Base-by-base conservation (phyloP, 1,140 invertebrate genomes). In the Trichogramma pretiosum region DNA sequence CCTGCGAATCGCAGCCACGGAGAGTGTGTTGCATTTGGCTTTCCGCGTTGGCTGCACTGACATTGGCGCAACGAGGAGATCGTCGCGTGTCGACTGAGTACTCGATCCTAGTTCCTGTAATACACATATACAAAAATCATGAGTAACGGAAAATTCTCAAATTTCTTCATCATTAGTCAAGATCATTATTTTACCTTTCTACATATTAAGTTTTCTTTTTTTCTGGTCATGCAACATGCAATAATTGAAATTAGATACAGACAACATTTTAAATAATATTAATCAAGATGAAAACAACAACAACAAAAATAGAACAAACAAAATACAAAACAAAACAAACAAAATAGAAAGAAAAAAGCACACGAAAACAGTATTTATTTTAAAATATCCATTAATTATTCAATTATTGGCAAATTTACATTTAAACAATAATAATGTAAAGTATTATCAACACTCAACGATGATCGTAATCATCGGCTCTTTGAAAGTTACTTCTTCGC, bases 41-140 rank as follows among this genome's bases (percentile, higher is more conserved):
- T 87, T 87, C 61, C 85, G 77, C 43, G 80, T 85, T 47, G 84
- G 84, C 66, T 87, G 85, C 57, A 87, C 84, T 46, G 85, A 87
- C 66, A 87, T 77, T 34, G 84, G 84, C 55, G 84, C 83, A 56
- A 84, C 77, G 55, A 85, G 74, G 60, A 81, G 74, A 41, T 80
- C 78, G 44, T 67, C 67, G 73, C 56, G 74, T 67, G 77, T 74
- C 40, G 76, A 65, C 63, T 72, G 70, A 67, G 73, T 75, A 64
- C 70, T 67, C 62, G 77, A 77, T 51, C 76, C 79, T 55, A 81
- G 68, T 66, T 81, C 80, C 80, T 82, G 63, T 19, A 73, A 72
- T n/a, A 62, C 34, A 57, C 54, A 59, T 50, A 44, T 17, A 38
- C 2, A 37, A 39, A 38, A 44, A 26, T 44, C 24, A 28, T 28